Base-by-base conservation (phyloP, 2,888 invertebrate genomes). In the Eumacrocentrus americanus region DNA sequence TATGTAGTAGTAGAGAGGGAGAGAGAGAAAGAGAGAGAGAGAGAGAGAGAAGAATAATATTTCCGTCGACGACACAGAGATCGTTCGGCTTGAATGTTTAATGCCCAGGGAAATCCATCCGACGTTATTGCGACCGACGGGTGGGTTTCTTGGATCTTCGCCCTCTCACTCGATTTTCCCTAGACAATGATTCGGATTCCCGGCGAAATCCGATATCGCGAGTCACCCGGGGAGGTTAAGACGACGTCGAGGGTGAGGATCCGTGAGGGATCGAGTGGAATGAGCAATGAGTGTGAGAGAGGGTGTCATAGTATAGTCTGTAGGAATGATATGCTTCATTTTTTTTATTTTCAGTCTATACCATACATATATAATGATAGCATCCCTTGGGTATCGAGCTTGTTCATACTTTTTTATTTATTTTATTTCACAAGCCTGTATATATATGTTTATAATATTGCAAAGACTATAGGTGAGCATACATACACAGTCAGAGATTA, bases 121-220 rank as follows among this genome's bases (percentile, higher is more conserved):
- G 44, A 58, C 59, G 61, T 63, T 67, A 64, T 67, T 66, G 59
- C 58, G 50, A 60, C 53, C 54, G 64, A 61, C 60, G 51, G 55
- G 58, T 42, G 48, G 34, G n/a, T n/a, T n/a, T n/a, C n/a, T n/a
- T n/a, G n/a, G 54, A 60, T 52, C 48, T 55, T 37, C 54, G 35
- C 52, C 22, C 44, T 47, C 55, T 58, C 7, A 34, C 46, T 52
- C 58, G 52, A 58, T 58, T 58, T 52, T 42, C 58, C 58, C 40
- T 57, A 65, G 63, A 67, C 67, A 61, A 62, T 62, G 61, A 63
- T 64, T 60, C 60, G 61, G 58, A 65, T 67, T 64, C 57, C 56
- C 52, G 54, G 58, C 54, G 63, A 66, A 67, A 67, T 66, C 58
- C 64, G 64, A 67, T 67, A 67, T 66, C 63, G 52, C 38, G 56